phyloP scores from a whole-genome alignment of 2,888 invertebrate genomes.

The Heterodera filipjevi region DNA sequence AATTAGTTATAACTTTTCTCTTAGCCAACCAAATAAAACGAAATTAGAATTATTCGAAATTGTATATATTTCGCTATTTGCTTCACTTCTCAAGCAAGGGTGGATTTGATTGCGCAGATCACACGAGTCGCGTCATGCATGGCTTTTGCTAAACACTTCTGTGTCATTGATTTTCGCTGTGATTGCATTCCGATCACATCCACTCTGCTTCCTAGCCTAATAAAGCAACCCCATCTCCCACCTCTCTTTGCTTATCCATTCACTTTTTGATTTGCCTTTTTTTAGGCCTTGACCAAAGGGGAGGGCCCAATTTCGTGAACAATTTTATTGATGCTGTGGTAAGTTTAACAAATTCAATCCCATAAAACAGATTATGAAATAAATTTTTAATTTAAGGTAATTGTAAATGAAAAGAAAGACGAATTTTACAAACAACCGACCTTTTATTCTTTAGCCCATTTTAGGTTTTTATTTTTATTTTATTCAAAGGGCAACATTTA shows the following conservation, averaged over 20 bases:
- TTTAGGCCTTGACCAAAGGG: constrained; percentile 74
- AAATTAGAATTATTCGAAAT: background rate
- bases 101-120: no score
- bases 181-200: no score
- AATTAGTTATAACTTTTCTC: no score
- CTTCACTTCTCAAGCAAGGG: no score
- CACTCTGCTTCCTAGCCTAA: no score
- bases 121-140: no score
- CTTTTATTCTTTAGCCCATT: constrained; percentile 82
- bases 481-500: background rate
- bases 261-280: no score
- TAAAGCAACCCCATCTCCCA: no score
- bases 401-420: constrained; percentile 72
- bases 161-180: no score
- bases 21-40: background rate
- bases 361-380: background rate
- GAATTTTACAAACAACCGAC: constrained; percentile 88
- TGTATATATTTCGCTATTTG: constrained; percentile 70
- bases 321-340: constrained; percentile 80
- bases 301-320: constrained; percentile 79
- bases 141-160: no score
- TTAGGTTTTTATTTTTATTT: constrained; percentile 67
- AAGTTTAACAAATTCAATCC: background rate
- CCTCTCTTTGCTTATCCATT: no score
- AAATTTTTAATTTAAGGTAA: no score